A percentile compares a stretch with the other conserved stretches of the same genome.
phyloP scores from a whole-genome alignment of 2,113 vertebrate genomes.

The Carassius gibelio region DNA sequence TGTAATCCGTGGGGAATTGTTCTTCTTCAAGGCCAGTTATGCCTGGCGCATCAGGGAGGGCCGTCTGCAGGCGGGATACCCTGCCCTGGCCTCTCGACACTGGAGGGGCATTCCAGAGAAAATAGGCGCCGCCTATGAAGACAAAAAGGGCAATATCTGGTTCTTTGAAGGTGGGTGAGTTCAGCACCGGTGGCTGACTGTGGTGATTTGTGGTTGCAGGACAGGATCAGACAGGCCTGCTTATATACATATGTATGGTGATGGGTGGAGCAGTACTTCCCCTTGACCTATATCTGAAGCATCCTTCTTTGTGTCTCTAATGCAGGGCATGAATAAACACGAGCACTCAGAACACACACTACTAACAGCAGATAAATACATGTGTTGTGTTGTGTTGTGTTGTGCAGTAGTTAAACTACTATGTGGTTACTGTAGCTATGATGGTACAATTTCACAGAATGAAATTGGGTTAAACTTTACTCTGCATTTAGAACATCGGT shows the following conservation, averaged over 20 bases:
- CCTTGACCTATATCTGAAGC: constrained; percentile 33
- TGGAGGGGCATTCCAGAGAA: constrained; percentile 88
- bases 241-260: constrained; percentile 22
- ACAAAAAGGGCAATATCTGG: constrained; percentile 92
- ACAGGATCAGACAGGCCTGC: constrained; percentile 33
- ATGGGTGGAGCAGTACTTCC: constrained; percentile 25
- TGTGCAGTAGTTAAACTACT: neutral
- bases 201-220: constrained; percentile 25
- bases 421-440: neutral
- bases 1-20: constrained; percentile 93
- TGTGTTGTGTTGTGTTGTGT: neutral
- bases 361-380: neutral
- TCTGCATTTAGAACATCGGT: constrained; percentile 57
- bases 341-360: neutral
- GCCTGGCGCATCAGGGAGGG: constrained; percentile 89
- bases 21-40: constrained; percentile 90
- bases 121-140: constrained; percentile 90
- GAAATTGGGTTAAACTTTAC: constrained; percentile 20
- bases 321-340: constrained; percentile 33
- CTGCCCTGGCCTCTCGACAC: constrained; percentile 88
- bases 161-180: constrained; percentile 88
- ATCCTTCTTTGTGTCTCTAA: constrained; percentile 14
- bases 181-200: constrained; percentile 8
- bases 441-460: neutral
- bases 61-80: constrained; percentile 87